Evolutionary conservation across 2,113 vertebrate genomes (phyloP), one percentile per base, ranked within the genome.

Genomic region (Epinephelus lanceolatus): DNA sequence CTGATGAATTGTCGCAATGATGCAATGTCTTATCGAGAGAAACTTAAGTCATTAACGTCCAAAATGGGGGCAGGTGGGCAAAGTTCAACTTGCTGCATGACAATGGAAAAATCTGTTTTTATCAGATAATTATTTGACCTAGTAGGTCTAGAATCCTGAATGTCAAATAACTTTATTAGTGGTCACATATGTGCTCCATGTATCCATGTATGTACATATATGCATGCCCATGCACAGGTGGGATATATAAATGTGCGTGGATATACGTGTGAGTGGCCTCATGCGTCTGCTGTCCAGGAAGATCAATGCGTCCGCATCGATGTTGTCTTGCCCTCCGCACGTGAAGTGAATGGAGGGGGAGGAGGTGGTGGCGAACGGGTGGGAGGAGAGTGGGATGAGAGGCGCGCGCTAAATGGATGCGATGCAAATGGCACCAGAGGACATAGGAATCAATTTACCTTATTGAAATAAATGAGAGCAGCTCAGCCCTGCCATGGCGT

Each of bases 381-480:
- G 83, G 76, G 79, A 76, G 81, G 81, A 76, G 82, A 89, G 88
- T 80, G 88, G 88, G 69, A 42, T 56, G 69, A 89, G 88, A 84
- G 89, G 89, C 56, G 78, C 70, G 62, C 81, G 11, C 90, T 93
- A 94, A 95, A 94, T 94, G 89, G 91, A 94, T 93, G 92, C 84
- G 71, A 95, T 93, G 94, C 93, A 94, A 95, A 95, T 94, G 92
- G 90, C 92, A 93, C 76, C 83, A 90, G 78, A 95, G 92, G 94
- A 95, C 94, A 91, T 84, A 61, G 80, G 91, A 95, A 95, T 95
- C 95, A 95, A 95, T 96, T 96, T 94, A 93, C 84, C 88, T 95
- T 95, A 95, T 94, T 94, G 93, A 95, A 96, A 96, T 91, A 95
- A 95, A 96, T 94, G 93, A 94, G 93, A 92, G 88, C 78, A 51